Evolutionary conservation across 2,888 invertebrate genomes (phyloP).

Genomic region (Hofmannophila pseudospretella): DNA sequence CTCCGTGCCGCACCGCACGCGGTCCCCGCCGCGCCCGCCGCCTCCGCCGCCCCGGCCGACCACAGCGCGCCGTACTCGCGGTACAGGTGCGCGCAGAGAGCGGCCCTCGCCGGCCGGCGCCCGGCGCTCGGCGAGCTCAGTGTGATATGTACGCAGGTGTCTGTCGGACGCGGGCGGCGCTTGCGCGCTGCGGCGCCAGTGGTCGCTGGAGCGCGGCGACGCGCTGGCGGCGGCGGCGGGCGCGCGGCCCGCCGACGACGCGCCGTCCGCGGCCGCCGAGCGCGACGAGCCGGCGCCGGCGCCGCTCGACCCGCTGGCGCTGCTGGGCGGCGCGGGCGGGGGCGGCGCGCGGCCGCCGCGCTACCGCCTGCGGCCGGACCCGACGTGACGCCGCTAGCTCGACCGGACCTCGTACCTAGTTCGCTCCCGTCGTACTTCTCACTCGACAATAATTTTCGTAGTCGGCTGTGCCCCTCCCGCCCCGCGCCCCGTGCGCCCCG

Average conservation of each 20-base stretch:
- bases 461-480: constrained; percentile 20
- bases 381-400: constrained; percentile 14
- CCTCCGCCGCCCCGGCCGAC: constrained; percentile 67
- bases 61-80: constrained; percentile 86
- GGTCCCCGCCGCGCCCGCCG: constrained; percentile 43
- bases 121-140: too few relatives aligned
- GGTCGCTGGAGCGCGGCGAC: constrained; percentile 65
- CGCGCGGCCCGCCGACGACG: constrained; percentile 21
- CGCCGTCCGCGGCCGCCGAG: constrained; percentile 25
- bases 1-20: constrained; percentile 14
- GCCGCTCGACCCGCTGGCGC: constrained; percentile 23
- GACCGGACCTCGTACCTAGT: constrained; percentile 5
- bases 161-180: constrained; percentile 13
- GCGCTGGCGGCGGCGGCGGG: constrained; percentile 45
- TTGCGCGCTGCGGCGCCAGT: constrained; percentile 50
- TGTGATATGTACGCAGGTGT: constrained; percentile 12
- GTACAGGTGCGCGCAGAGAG: constrained; percentile 70
- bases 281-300: constrained; percentile 14
- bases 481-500: constrained; percentile 4
- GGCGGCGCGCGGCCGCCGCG: constrained; percentile 23
- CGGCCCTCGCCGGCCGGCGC: too few relatives aligned
- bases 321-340: constrained; percentile 51
- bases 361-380: constrained; percentile 37
- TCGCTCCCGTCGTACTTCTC: constrained; percentile 11
- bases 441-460: constrained; percentile 65